Conservation (phyloP, 2,113 vertebrate species). For the Hemiscyllium ocellatum region DNA sequence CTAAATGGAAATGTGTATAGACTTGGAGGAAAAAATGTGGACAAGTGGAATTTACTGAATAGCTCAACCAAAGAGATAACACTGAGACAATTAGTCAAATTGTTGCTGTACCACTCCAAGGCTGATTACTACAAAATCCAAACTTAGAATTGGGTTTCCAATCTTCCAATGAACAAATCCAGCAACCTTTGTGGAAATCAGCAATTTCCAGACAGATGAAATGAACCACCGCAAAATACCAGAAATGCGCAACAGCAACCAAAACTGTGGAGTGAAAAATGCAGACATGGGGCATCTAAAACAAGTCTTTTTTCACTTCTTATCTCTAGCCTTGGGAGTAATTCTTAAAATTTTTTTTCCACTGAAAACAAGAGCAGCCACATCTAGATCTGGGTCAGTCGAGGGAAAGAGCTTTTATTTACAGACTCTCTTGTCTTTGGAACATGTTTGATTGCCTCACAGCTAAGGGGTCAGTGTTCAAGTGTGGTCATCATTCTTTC, state of each 20-base stretch:
- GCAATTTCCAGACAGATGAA: neutral
- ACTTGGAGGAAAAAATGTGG: neutral
- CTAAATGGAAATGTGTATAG: neutral
- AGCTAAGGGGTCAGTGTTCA: neutral
- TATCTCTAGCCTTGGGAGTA: neutral
- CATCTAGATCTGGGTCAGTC: neutral
- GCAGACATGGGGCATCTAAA: neutral
- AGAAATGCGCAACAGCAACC: neutral
- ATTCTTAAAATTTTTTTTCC: neutral
- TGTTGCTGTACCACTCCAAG: neutral
- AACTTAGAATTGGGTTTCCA: neutral
- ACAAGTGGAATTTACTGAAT: neutral
- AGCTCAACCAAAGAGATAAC: too few species aligned
- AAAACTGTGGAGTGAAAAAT: neutral
- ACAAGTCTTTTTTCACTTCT: neutral
- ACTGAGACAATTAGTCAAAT: neutral
- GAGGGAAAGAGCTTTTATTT: neutral
- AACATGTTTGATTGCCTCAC: neutral
- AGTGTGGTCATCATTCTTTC: neutral
- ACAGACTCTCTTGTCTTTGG: neutral
- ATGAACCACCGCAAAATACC: neutral
- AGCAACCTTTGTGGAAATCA: neutral
- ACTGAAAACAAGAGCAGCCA: neutral
- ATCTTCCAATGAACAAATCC: neutral
- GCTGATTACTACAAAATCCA: neutral